Percentiles rank a stretch among this genome's conserved stretches.
Evolutionary conservation across 2,113 vertebrate species (phyloP).

Genomic region (Equus quagga): DNA sequence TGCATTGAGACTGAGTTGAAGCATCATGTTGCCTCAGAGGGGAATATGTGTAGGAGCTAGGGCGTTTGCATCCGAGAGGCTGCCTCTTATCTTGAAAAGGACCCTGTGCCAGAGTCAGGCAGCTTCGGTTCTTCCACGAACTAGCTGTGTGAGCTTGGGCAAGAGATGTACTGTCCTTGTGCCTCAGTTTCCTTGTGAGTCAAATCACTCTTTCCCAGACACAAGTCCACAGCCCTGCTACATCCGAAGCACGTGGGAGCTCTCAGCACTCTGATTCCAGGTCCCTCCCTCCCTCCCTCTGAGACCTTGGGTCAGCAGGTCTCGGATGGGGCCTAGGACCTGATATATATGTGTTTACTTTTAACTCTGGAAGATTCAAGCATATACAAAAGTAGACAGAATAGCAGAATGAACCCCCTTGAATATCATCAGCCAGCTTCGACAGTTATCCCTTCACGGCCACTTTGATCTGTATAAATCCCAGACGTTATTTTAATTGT

Average conservation of each 20-base stretch:
- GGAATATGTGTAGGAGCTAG: neutral
- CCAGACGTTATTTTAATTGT: neutral
- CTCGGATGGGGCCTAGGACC: neutral
- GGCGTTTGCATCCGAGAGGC: neutral
- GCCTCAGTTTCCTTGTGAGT: neutral
- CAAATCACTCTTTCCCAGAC: neutral
- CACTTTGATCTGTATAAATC: neutral
- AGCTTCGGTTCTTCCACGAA: neutral
- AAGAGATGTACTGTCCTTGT: neutral
- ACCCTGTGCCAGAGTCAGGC: neutral
- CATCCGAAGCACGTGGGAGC: neutral
- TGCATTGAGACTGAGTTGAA: neutral
- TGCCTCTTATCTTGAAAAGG: neutral
- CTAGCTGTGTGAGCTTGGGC: neutral
- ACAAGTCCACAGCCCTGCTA: neutral
- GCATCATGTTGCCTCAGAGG: neutral
- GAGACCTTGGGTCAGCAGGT: neutral
- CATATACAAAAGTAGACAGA: neutral
- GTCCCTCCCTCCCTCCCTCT: neutral
- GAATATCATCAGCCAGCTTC: neutral
- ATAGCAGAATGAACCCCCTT: neutral
- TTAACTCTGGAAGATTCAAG: conserved; percentile 17
- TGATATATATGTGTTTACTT: neutral
- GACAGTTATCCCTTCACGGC: neutral
- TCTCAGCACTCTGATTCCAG: neutral